Conservation (phyloP, 2,888 invertebrate species). For the Nemapogon koenigi region DNA sequence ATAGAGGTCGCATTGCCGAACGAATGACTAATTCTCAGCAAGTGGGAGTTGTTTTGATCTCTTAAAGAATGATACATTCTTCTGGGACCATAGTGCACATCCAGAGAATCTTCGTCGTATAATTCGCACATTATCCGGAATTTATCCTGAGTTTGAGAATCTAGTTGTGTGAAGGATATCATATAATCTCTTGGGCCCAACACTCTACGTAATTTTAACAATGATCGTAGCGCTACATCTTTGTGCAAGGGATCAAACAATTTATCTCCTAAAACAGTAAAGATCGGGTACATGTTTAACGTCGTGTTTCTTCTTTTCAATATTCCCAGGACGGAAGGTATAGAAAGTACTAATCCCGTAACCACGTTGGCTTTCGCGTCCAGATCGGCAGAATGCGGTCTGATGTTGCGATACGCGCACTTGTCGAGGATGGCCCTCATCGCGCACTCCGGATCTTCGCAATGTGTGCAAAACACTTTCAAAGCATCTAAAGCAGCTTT, state of each 20-base stretch:
- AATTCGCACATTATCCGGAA: conserved; percentile 48
- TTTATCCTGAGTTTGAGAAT: conserved; percentile 56
- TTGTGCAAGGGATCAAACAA: conserved; percentile 61
- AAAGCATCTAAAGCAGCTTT: conserved; percentile 81
- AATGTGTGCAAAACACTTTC: conserved; percentile 73
- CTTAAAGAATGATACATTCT: conserved; percentile 26
- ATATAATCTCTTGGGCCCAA: conserved; percentile 73
- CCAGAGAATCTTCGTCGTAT: conserved; percentile 53
- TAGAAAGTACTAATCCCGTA: conserved; percentile 69
- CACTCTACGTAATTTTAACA: conserved; percentile 72
- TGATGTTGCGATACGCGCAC: conserved; percentile 68
- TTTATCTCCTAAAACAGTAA: conserved; percentile 62
- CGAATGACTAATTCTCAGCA: conserved; percentile 42
- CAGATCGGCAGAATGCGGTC: conserved; percentile 56
- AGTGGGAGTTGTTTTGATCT: conserved; percentile 31
- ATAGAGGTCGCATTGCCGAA: conserved; percentile 31
- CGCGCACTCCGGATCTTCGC: conserved; percentile 71
- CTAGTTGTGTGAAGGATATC: conserved; percentile 50
- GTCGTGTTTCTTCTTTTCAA: conserved; percentile 51
- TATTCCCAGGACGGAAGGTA: conserved; percentile 69
- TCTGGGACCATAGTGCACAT: conserved; percentile 51
- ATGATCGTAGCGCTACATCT: conserved; percentile 74
- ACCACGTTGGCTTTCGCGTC: conserved; percentile 62
- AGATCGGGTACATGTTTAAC: conserved; percentile 54
- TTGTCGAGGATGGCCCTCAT: conserved; percentile 69